phyloP scores from a whole-genome alignment of 1,140 invertebrate species.

The Dreissena rostriformis region DNA sequence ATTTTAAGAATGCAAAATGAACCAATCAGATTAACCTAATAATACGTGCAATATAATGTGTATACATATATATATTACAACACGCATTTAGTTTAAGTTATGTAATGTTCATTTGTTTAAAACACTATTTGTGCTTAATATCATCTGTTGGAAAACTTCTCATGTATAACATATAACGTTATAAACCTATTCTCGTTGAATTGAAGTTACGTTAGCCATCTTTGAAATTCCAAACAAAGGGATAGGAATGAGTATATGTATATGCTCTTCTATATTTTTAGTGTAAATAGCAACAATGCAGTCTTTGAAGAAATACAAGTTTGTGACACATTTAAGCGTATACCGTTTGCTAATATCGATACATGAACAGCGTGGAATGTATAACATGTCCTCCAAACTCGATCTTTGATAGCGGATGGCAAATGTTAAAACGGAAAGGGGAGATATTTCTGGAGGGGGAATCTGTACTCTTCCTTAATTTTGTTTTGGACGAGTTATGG shows the following conservation, averaged over 20 bases:
- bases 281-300: not conserved
- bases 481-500: too few relatives aligned
- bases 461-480: too few relatives aligned
- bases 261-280: not conserved
- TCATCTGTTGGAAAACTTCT: too few relatives aligned
- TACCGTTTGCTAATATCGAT: slow-evolving; percentile 4
- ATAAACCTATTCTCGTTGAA: too few relatives aligned
- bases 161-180: not conserved
- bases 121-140: too few relatives aligned
- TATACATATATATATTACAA: too few relatives aligned
- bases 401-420: not conserved
- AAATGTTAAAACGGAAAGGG: slow-evolving; percentile 17
- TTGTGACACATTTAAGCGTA: slow-evolving; percentile 27
- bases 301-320: not conserved
- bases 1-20: too few relatives aligned
- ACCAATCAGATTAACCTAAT: too few relatives aligned
- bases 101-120: too few relatives aligned
- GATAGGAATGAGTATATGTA: not conserved
- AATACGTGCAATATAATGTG: too few relatives aligned
- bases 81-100: too few relatives aligned
- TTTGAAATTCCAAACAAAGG: not conserved
- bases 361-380: slow-evolving; percentile 19
- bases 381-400: slow-evolving; percentile 27
- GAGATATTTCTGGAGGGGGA: not conserved
- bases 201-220: too few relatives aligned